phyloP scores from a whole-genome alignment of 2,113 vertebrate species.

The Morone chrysops region DNA sequence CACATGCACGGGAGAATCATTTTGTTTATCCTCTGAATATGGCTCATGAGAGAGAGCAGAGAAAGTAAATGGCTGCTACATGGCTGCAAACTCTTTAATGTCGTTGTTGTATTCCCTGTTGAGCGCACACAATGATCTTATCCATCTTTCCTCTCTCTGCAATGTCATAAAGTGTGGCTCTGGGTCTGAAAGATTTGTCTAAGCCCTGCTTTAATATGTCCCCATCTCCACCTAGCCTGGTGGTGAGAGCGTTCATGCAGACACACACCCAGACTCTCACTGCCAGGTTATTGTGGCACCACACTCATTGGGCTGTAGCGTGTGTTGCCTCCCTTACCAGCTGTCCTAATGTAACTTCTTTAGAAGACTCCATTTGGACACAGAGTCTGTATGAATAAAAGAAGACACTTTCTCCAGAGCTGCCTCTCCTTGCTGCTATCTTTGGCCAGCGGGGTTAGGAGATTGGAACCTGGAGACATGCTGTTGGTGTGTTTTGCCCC shows the following conservation, averaged over 20 bases:
- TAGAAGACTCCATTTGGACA: conserved; percentile 61
- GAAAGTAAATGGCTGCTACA: conserved; percentile 54
- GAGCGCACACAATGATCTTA: conserved; percentile 39
- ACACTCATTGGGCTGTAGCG: conserved; percentile 56
- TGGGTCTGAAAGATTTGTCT: conserved; percentile 66
- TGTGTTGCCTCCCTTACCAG: conserved; percentile 66
- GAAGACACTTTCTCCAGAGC: conserved; percentile 46
- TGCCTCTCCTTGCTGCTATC: conserved; percentile 50
- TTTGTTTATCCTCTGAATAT: conserved; percentile 54
- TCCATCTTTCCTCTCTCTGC: conserved; percentile 52
- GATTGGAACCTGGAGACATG: conserved; percentile 42
- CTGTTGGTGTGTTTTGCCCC: conserved; percentile 36
- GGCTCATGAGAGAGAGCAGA: conserved; percentile 51
- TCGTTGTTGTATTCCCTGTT: conserved; percentile 46
- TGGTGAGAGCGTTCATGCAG: conserved; percentile 48
- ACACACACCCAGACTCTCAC: conserved; percentile 16
- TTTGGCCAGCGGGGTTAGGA: conserved; percentile 44
- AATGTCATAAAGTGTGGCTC: conserved; percentile 53
- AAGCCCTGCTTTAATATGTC: conserved; percentile 51
- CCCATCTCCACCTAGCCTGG: conserved; percentile 44
- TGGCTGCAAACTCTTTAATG: conserved; percentile 46
- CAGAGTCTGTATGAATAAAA: conserved; percentile 76
- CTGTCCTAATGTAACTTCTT: conserved; percentile 74
- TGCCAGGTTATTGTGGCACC: conserved; percentile 56
- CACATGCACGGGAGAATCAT: conserved; percentile 46